Conservation (phyloP, 2,797 vertebrate genomes). For the Malurus leucopterus region DNA sequence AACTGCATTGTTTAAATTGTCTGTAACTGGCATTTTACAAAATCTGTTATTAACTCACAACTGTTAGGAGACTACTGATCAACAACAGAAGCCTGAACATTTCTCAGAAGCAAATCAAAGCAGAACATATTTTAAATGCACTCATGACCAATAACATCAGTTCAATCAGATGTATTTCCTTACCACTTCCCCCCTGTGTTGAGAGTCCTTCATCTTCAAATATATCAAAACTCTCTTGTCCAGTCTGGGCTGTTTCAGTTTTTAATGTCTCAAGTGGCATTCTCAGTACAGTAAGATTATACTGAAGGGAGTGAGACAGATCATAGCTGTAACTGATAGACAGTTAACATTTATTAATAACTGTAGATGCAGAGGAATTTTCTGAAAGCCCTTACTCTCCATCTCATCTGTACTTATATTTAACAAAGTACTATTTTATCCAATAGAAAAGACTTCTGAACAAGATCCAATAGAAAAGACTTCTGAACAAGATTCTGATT, state of each 20-base stretch:
- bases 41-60: constrained; percentile 2
- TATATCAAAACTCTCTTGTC: constrained; percentile 94
- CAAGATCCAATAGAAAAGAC: neutral
- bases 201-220: constrained; percentile 95
- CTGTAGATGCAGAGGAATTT: neutral
- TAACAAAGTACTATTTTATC: neutral
- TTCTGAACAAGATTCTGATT: neutral
- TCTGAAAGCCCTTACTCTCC: neutral
- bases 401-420: neutral
- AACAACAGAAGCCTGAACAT: neutral
- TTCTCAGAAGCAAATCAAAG: neutral
- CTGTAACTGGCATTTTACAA: neutral
- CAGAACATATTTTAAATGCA: neutral
- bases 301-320: constrained; percentile 94
- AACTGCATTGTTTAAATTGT: constrained; percentile 16
- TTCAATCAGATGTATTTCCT: constrained; percentile 15
- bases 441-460: neutral
- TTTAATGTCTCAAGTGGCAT: constrained; percentile 83
- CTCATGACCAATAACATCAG: neutral
- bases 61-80: neutral
- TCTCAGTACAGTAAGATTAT: constrained; percentile 89
- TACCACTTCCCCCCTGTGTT: constrained; percentile 82
- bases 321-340: constrained; percentile 94
- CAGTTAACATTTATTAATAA: constrained; percentile 33
- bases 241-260: constrained; percentile 74